Base-by-base conservation (phyloP, 2,113 vertebrate species). In the Ibidorhyncha struthersii region DNA sequence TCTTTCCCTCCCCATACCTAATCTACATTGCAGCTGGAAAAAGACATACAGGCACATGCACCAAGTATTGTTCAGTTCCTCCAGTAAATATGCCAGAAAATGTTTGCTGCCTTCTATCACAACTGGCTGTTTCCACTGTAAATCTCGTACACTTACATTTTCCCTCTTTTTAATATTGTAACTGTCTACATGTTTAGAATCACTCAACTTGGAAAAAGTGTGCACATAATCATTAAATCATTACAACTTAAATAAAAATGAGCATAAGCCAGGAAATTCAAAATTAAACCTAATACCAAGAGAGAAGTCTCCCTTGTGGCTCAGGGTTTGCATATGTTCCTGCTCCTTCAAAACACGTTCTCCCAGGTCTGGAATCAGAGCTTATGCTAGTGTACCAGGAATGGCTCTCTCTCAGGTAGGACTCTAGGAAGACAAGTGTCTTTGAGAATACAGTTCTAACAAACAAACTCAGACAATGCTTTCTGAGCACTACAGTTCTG, bases 81-180 rank as follows among this genome's bases (percentile, higher is more conserved):
- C 26, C 58, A 91, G 45, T 87, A 94, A 96, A 95, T 50, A 95
- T 34, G 73, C 29, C 83, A 91, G 20, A 80, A 85, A 80, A 61
- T 29, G 15, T 62, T 89, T 93, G 66, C 66, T 91, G 89, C 53
- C 41, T 93, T 91, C 81, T 87, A 47, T 80, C 93, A 86, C 38
- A 89, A 89, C 74, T 62, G 45, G 36, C 36, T 84, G 17, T 81
- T 95, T 91, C 30, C 34, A 85, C 72, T 65, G 34, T 81, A 95
- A 94, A 79, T 84, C 56, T 76, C 55, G 72, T 14, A 61, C 29
- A 73, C 22, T 77, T 70, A 10, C 15, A 69, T 38, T 93, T 74
- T 38, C 30, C 43, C 29, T 5, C 9, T 30, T 82, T 82, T 76
- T 80, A 90, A 65, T 77, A 91, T 1, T 77, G 9, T 66, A 89